phyloP scores from a whole-genome alignment of 2,797 vertebrate species.

The Alauda arvensis region DNA sequence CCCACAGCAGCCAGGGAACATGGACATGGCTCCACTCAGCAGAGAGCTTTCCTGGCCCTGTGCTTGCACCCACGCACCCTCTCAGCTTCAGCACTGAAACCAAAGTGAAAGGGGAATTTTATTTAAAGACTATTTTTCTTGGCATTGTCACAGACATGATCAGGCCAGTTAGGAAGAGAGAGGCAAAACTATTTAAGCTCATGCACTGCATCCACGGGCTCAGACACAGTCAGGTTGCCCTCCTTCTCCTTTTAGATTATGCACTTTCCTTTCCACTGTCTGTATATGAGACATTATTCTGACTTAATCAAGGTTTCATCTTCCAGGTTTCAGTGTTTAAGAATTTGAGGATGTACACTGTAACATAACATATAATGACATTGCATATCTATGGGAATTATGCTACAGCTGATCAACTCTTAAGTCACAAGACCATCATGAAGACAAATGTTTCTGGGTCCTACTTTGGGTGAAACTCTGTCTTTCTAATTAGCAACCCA shows the following conservation, averaged over 20 bases:
- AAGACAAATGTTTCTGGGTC: neutral
- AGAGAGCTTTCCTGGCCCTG: neutral
- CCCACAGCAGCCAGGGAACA: neutral
- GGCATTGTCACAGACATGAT: neutral
- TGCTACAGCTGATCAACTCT: neutral
- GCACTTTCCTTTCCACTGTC: neutral
- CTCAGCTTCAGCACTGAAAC: neutral
- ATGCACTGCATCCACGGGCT: neutral
- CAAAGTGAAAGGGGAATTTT: neutral
- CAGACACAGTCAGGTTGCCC: neutral
- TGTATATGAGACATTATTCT: neutral
- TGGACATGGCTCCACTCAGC: fast-evolving
- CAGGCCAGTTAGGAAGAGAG: neutral
- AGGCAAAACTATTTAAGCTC: neutral
- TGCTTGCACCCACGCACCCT: neutral
- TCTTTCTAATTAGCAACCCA: neutral
- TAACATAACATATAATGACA: neutral
- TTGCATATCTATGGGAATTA: neutral
- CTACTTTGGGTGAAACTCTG: neutral
- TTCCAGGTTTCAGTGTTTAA: neutral
- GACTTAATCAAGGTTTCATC: neutral
- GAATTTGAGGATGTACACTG: neutral
- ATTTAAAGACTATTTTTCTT: neutral
- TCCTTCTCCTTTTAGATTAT: neutral
- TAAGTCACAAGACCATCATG: neutral